Evolutionary conservation across 2,113 vertebrate species (phyloP).

Genomic region (Pedionomus torquatus): DNA sequence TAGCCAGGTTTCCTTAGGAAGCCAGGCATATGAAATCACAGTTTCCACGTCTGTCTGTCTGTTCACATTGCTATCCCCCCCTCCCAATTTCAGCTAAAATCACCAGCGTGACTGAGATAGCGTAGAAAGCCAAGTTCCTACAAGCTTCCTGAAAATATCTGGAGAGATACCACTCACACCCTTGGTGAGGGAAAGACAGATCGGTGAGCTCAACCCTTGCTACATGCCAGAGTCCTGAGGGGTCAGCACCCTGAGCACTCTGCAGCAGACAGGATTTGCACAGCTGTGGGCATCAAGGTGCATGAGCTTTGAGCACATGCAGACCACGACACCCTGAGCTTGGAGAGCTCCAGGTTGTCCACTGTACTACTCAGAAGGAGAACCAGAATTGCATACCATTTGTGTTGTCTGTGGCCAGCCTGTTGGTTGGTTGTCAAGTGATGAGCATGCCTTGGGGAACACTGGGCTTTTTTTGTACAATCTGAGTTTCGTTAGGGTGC

Average conservation of each 20-base stretch:
- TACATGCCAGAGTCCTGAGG: not conserved
- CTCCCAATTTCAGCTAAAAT: not conserved
- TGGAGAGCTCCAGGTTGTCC: not conserved
- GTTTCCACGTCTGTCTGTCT: constrained; percentile 21
- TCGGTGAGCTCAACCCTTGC: not conserved
- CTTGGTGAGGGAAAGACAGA: not conserved
- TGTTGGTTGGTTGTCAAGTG: not conserved
- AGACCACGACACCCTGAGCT: not conserved
- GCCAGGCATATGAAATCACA: constrained; percentile 35
- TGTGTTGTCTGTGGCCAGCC: not conserved
- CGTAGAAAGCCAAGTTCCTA: not conserved
- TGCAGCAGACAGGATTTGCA: not conserved
- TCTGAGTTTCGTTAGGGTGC: not conserved
- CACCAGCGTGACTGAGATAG: not conserved
- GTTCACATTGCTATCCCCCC: not conserved
- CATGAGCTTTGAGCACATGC: not conserved
- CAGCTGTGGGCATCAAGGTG: accelerated
- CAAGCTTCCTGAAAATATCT: not conserved
- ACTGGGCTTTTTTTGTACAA: not conserved
- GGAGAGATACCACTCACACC: not conserved
- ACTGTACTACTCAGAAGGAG: accelerated
- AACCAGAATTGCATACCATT: not conserved
- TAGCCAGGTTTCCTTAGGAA: constrained; percentile 47
- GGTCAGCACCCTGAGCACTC: not conserved
- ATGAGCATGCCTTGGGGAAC: not conserved